Base-by-base conservation (phyloP, 2,797 vertebrate species). In the Acanthiza pusilla region DNA sequence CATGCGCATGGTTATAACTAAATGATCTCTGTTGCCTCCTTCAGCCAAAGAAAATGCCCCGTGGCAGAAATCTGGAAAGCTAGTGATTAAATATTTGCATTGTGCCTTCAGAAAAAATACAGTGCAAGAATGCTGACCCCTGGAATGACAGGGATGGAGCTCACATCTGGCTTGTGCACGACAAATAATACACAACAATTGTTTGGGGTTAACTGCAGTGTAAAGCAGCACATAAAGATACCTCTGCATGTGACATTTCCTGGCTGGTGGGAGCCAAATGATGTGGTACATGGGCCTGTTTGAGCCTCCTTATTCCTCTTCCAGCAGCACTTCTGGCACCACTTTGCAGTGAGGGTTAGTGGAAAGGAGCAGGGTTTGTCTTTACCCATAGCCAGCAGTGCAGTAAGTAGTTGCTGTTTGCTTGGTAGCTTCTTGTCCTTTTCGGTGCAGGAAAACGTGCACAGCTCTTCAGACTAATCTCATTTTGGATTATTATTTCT, bases 251-350 rank as follows among this genome's bases (percentile, higher is more conserved):
- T 50, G 61, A 23, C 7, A 7, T 42, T 42, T 40, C 45, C 51
- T 61, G 30, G 27, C 4, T 1, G 1, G 34, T 11, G 11, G 3
- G 25, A 23, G n/a, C 53, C 34, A 13, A 5, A 3, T 21, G 40
- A 3, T 7, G 22, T 50, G 78, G 32, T 34, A 1, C 9, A 2
- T 4, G 71, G 61, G 67, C 7, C 43, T 6, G 0, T n/a, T 12
- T 34, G 43, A 66, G 10, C 43, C 38, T 45, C 74, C 20, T 19
- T 7, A 5, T 30, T 53, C 38, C 30, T 50, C 67, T 57, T 68
- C 26, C 47, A 57, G 1, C 42, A 20, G 55, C 47, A 61, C 4
- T 47, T 88, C 42, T 77, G 23, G 20, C 51, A 3, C 11, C 66
- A 30, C 23, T 36, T 55, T 25, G 22, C n/a, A 27, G 53, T 6